Evolutionary conservation across 2,888 invertebrate species (phyloP).

Genomic region (Sarcophaga rosellei): DNA sequence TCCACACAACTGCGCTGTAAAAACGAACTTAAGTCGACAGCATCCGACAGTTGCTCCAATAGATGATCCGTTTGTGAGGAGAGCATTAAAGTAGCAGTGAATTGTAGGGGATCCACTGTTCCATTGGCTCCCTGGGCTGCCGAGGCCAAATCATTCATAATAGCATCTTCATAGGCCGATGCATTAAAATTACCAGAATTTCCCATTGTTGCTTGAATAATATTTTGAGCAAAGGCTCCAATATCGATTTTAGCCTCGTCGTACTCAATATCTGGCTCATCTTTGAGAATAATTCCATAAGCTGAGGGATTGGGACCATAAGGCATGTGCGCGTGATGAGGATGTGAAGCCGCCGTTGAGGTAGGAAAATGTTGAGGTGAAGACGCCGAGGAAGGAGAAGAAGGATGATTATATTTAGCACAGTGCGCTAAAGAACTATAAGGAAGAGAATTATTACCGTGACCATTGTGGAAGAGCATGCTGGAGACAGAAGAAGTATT

Average conservation of each 20-base stretch:
- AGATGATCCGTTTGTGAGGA: slow-evolving; percentile 89
- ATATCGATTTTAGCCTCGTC: slow-evolving; percentile 88
- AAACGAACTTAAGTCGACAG: slow-evolving; percentile 89
- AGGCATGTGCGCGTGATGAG: slow-evolving; percentile 72
- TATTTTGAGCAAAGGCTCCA: slow-evolving; percentile 79
- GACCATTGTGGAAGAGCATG: slow-evolving; percentile 76
- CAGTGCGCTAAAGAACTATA: slow-evolving; percentile 74
- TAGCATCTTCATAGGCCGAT: slow-evolving; percentile 88
- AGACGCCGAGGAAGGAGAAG: slow-evolving; percentile 67
- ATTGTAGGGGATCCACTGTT: slow-evolving; percentile 90
- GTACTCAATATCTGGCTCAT: slow-evolving; percentile 90
- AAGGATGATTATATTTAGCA: slow-evolving; percentile 69
- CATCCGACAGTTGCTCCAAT: slow-evolving; percentile 89
- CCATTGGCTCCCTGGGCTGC: slow-evolving; percentile 74
- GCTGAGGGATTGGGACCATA: slow-evolving; percentile 86
- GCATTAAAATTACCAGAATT: slow-evolving; percentile 79
- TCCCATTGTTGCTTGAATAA: slow-evolving; percentile 77
- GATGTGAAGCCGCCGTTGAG: slow-evolving; percentile 45
- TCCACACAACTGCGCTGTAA: slow-evolving; percentile 86
- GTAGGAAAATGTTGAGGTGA: slow-evolving; percentile 62
- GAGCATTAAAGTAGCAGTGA: slow-evolving; percentile 91
- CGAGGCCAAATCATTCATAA: slow-evolving; percentile 90
- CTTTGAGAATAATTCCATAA: slow-evolving; percentile 90
- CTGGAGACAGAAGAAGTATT: slow-evolving; percentile 65
- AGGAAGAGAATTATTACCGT: slow-evolving; percentile 73